A percentile compares a stretch with the other conserved stretches of the same genome.
These are phyloP conservation scores for Danaus plexippus DNA, from an alignment of 1,140 invertebrate genomes.

Conservation along the genomic window DNA sequence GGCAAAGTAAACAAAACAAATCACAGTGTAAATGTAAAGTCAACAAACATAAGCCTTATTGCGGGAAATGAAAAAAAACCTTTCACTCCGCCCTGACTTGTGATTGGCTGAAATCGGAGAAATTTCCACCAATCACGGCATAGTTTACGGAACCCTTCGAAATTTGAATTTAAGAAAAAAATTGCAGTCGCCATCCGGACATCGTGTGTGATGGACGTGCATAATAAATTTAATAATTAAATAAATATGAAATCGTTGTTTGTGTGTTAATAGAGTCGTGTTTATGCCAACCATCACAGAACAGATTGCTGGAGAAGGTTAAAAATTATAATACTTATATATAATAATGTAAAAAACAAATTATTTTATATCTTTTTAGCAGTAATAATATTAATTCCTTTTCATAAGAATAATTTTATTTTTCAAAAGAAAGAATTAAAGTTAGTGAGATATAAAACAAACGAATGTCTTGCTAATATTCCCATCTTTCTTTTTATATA, in stretches of 20 bases:
- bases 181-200: conserved; percentile 34
- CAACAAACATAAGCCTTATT: too few species aligned
- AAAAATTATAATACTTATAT: neutral
- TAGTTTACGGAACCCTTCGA: conserved; percentile 31
- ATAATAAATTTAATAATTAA: conserved; percentile 11
- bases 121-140: conserved; percentile 30
- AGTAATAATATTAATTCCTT: too few species aligned
- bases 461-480: too few species aligned
- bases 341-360: too few species aligned
- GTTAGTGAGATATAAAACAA: too few species aligned
- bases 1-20: too few species aligned
- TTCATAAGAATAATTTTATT: too few species aligned
- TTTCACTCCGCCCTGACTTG: conserved; percentile 18
- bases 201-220: conserved; percentile 14
- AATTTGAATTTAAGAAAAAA: conserved; percentile 41
- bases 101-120: conserved; percentile 19
- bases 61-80: neutral
- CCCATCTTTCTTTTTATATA: too few species aligned
- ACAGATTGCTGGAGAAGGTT: conserved; percentile 29
- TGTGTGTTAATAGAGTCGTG: conserved; percentile 5
- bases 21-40: too few species aligned
- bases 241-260: conserved; percentile 1
- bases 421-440: too few species aligned
- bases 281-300: conserved; percentile 55
- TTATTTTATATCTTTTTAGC: too few species aligned